phyloP scores from a whole-genome alignment of 2,113 vertebrate genomes.

The Stigmatopora nigra region DNA sequence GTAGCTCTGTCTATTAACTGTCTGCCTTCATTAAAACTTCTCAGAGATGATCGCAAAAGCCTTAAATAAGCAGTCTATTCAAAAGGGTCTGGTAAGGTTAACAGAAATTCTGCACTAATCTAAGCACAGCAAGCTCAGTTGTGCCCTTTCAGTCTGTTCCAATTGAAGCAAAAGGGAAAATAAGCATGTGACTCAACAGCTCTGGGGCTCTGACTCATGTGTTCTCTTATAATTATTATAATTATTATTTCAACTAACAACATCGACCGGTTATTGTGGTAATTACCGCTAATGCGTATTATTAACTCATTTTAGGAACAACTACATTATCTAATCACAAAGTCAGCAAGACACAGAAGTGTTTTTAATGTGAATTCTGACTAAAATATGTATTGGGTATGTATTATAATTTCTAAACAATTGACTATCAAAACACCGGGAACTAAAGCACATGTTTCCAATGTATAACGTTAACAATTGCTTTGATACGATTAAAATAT shows the following conservation, averaged over 20 bases:
- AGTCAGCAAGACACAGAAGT: not conserved
- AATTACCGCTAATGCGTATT: conserved; percentile 2
- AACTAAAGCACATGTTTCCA: too few species aligned
- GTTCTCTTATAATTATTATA: conserved; percentile 38
- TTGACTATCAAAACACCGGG: not conserved
- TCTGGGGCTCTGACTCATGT: conserved; percentile 60
- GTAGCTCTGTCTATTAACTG: not conserved
- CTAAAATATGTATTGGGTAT: not conserved
- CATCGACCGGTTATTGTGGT: conserved; percentile 10
- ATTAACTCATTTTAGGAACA: not conserved
- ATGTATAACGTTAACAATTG: not conserved
- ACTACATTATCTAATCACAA: not conserved
- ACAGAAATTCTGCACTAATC: conserved; percentile 17
- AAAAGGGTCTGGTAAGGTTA: conserved; percentile 13
- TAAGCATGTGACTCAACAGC: conserved; percentile 44
- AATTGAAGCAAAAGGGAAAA: conserved; percentile 40
- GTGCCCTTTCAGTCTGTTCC: conserved; percentile 55
- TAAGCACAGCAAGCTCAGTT: conserved; percentile 23
- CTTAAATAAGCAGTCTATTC: conserved; percentile 11
- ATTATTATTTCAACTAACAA: conserved; percentile 10
- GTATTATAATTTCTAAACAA: not conserved
- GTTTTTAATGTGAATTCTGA: not conserved
- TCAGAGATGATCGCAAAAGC: not conserved
- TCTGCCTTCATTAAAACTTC: not conserved
- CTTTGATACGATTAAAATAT: not conserved